phyloP scores from a whole-genome alignment of 2,113 vertebrate genomes.

The Gopherus evgoodei region DNA sequence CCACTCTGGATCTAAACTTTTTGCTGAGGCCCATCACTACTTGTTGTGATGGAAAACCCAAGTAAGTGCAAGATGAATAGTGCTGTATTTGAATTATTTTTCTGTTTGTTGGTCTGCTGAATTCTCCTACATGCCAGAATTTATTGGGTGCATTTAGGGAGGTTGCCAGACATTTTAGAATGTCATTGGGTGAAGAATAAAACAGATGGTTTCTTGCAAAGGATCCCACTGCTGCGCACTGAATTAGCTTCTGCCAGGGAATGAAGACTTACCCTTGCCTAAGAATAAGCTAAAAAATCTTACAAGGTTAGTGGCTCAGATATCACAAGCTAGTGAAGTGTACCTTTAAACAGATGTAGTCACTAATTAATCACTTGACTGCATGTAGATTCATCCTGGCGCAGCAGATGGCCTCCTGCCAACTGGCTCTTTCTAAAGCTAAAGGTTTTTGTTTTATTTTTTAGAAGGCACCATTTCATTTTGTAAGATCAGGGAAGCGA shows the following conservation, averaged over 20 bases:
- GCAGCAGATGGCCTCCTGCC: slow-evolving; percentile 37
- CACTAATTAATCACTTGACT: slow-evolving; percentile 61
- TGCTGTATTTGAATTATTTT: slow-evolving; percentile 27
- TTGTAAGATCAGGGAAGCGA: not conserved
- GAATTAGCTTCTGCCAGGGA: not conserved
- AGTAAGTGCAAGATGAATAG: slow-evolving; percentile 6
- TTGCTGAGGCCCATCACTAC: not conserved
- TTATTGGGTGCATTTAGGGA: slow-evolving; percentile 13
- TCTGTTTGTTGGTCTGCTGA: slow-evolving; percentile 31
- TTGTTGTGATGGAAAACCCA: not conserved
- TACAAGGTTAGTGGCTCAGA: not conserved
- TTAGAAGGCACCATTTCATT: not conserved
- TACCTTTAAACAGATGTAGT: slow-evolving; percentile 30
- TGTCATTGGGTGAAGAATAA: slow-evolving; percentile 44
- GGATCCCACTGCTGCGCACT: not conserved
- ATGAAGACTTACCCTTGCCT: not conserved
- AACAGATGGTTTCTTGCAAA: slow-evolving; percentile 59
- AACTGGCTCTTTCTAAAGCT: slow-evolving; percentile 11
- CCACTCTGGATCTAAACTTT: slow-evolving; percentile 2
- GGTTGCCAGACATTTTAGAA: slow-evolving; percentile 30
- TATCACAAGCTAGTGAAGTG: not conserved
- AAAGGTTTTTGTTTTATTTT: slow-evolving; percentile 19
- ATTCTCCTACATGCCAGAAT: slow-evolving; percentile 25
- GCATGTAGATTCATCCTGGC: slow-evolving; percentile 8
- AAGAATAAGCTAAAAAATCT: slow-evolving; percentile 12